phyloP scores from a whole-genome alignment of 2,113 vertebrate species.

The Colistium nudipinnis region DNA sequence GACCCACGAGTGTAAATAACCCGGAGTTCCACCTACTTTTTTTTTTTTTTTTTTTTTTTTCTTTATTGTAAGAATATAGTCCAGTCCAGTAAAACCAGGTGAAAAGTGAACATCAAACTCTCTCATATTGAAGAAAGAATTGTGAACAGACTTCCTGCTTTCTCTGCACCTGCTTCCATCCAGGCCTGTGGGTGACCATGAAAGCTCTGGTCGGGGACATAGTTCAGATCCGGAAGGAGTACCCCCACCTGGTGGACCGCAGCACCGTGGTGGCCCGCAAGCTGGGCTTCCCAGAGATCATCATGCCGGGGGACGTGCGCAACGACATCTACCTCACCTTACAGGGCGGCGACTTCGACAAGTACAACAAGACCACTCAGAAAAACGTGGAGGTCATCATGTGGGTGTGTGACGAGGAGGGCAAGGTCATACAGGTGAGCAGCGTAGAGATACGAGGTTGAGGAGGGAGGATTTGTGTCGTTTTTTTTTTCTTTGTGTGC shows the following conservation, averaged over 20 bases:
- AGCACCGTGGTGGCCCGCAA: conserved; percentile 95
- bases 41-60: conserved; percentile 1
- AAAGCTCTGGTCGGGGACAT: conserved; percentile 96
- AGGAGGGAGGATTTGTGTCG: background rate
- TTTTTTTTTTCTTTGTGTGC: too few relatives aligned
- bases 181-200: conserved; percentile 98
- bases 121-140: background rate
- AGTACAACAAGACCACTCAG: conserved; percentile 97
- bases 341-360: conserved; percentile 93
- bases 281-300: conserved; percentile 98
- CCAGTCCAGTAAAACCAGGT: conserved; percentile 1
- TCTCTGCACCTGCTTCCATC: background rate
- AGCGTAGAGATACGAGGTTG: background rate
- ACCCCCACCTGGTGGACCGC: conserved; percentile 96
- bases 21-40: background rate
- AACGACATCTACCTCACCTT: conserved; percentile 98
- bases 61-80: background rate
- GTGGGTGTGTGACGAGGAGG: conserved; percentile 95
- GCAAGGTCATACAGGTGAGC: conserved; percentile 89
- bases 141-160: background rate
- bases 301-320: conserved; percentile 98
- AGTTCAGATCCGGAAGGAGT: conserved; percentile 93
- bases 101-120: background rate
- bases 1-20: conserved; percentile 10
- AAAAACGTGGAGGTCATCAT: conserved; percentile 98